These are phyloP conservation scores for Matsumyia berberina DNA, from an alignment of 2,888 invertebrate genomes.

Conservation along the genomic window DNA sequence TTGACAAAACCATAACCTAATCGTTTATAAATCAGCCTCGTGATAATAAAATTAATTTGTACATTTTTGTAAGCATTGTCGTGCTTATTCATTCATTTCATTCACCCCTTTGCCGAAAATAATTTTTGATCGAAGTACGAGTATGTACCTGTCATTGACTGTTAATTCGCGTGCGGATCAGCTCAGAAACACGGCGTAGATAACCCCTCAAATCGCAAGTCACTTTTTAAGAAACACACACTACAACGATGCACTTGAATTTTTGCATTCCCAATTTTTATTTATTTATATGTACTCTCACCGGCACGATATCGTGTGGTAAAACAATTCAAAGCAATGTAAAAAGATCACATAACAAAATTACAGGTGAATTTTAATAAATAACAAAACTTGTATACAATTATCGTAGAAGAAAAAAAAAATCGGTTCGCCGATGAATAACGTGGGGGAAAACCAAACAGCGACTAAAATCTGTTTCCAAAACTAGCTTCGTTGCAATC, in stretches of 20 bases:
- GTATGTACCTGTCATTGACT: slow-evolving; percentile 2
- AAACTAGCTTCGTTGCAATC: slow-evolving; percentile 40
- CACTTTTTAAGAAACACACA: slow-evolving; percentile 6
- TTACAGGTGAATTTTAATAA: slow-evolving; percentile 23
- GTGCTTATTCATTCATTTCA: neutral
- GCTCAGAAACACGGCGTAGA: neutral
- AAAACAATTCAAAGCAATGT: neutral
- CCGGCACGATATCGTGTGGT: neutral
- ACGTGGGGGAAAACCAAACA: slow-evolving; percentile 20
- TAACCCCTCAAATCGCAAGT: neutral
- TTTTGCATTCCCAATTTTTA: neutral
- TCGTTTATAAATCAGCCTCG: neutral
- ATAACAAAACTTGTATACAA: neutral
- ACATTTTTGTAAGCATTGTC: neutral
- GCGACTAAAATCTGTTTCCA: slow-evolving; percentile 39
- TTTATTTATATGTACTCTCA: neutral
- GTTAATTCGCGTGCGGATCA: neutral
- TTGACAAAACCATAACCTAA: neutral
- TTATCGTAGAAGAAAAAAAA: neutral
- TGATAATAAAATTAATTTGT: slow-evolving; percentile 13
- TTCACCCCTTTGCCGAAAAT: neutral
- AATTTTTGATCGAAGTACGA: neutral
- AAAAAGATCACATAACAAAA: neutral
- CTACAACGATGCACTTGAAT: neutral
- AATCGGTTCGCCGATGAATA: too few species aligned